Evolutionary conservation across 2,888 invertebrate species (phyloP).

Genomic region (Drosophila fungiperda): DNA sequence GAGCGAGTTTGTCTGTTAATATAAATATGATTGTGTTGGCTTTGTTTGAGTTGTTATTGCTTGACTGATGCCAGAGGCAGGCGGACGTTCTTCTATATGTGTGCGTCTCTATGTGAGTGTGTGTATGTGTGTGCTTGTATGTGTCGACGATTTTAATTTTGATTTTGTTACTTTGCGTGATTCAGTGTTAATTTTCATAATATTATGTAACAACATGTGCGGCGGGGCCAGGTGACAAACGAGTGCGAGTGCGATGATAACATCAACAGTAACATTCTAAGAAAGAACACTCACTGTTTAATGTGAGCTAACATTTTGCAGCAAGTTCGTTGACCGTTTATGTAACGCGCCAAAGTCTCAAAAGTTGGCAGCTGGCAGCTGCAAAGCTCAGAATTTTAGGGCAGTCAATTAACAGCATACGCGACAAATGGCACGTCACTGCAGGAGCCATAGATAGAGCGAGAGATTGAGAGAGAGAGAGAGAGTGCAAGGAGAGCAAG

Average conservation of each 20-base stretch:
- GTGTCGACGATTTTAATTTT: constrained; percentile 66
- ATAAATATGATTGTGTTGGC: constrained; percentile 14
- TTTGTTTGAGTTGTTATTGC: constrained; percentile 22
- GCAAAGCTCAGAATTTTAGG: constrained; percentile 62
- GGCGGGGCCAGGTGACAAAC: constrained; percentile 28
- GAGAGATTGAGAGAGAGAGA: constrained; percentile 7
- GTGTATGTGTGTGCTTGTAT: constrained; percentile 26
- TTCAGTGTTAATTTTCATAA: constrained; percentile 82
- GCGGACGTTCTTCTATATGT: constrained; percentile 41
- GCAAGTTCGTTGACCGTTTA: constrained; percentile 64
- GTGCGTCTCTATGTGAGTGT: constrained; percentile 5
- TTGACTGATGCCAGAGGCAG: constrained; percentile 7
- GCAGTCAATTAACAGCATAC: constrained; percentile 59
- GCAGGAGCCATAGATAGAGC: constrained; percentile 10
- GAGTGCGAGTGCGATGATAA: background rate
- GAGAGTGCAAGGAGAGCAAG: constrained; percentile 16
- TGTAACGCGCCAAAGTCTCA: constrained; percentile 59
- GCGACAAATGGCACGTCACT: constrained; percentile 66
- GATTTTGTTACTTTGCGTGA: constrained; percentile 74
- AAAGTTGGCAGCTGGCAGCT: constrained; percentile 41
- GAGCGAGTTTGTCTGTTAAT: constrained; percentile 9
- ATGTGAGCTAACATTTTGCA: constrained; percentile 5
- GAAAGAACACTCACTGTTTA: background rate
- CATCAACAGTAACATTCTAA: background rate
- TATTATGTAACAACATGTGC: constrained; percentile 79